Conservation (phyloP, 2,797 vertebrate genomes). For the Ctenochaetus hawaiiensis region DNA sequence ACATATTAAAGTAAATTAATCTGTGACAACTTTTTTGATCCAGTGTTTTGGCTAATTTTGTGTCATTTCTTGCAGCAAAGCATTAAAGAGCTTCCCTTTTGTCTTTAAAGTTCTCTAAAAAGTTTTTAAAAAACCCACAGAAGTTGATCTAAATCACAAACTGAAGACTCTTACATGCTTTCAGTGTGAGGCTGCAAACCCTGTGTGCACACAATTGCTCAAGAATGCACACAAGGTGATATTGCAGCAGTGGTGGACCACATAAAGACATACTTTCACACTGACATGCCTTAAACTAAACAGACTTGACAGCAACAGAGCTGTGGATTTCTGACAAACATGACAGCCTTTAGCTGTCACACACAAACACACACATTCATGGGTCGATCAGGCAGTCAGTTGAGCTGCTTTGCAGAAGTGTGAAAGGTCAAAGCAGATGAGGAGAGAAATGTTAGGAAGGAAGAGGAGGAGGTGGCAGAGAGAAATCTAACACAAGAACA, state of each 20-base stretch:
- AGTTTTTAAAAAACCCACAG: background rate
- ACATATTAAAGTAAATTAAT: too few relatives aligned
- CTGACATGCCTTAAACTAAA: background rate
- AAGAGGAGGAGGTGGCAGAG: constrained; percentile 22
- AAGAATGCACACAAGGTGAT: constrained; percentile 13
- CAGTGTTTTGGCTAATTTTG: background rate
- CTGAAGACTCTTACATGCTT: constrained; percentile 15
- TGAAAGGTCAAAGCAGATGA: constrained; percentile 53
- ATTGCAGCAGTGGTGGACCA: constrained; percentile 7
- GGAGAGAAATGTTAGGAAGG: constrained; percentile 12
- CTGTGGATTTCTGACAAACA: background rate
- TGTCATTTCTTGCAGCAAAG: constrained; percentile 12
- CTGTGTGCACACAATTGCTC: background rate
- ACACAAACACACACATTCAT: constrained; percentile 9
- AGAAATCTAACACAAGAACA: background rate
- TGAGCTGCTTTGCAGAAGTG: constrained; percentile 51
- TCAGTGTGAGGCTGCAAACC: constrained; percentile 13
- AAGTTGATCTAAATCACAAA: constrained; percentile 50
- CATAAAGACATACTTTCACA: background rate
- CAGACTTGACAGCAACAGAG: constrained; percentile 14
- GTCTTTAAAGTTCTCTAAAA: constrained; percentile 24
- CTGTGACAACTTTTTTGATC: background rate
- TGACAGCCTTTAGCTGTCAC: background rate
- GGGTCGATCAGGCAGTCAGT: background rate
- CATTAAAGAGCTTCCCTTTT: background rate